These are phyloP conservation scores for Phoxinus dragarum DNA, from an alignment of 2,797 vertebrate genomes.

Conservation along the genomic window DNA sequence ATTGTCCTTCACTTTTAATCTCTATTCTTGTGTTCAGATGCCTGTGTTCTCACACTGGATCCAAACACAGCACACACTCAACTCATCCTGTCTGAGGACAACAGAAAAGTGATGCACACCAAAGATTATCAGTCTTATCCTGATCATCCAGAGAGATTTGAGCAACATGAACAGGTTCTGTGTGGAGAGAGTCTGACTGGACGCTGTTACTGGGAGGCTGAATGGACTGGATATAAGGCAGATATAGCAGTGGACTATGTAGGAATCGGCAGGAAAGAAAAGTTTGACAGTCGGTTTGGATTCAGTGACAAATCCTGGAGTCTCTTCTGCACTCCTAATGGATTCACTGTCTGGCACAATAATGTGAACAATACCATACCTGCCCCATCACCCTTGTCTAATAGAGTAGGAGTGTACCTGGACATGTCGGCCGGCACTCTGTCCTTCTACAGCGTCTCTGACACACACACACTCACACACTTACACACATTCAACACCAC, in stretches of 20 bases:
- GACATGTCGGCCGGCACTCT: too few relatives aligned
- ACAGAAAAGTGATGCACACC: rapidly evolving
- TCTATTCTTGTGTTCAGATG: too few relatives aligned
- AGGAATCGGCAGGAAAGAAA: background rate
- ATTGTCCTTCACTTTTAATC: too few relatives aligned
- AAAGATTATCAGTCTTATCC: rapidly evolving
- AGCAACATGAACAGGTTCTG: too few relatives aligned
- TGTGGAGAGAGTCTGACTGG: too few relatives aligned
- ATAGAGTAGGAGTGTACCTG: too few relatives aligned
- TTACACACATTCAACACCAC: too few relatives aligned
- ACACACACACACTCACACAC: too few relatives aligned
- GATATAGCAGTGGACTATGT: too few relatives aligned
- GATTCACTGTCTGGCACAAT: background rate
- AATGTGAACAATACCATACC: rapidly evolving
- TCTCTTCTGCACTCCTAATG: background rate
- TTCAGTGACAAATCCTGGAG: background rate
- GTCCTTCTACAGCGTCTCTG: too few relatives aligned
- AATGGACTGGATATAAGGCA: too few relatives aligned
- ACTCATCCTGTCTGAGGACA: background rate
- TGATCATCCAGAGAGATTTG: background rate
- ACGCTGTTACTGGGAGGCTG: too few relatives aligned
- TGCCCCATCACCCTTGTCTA: rapidly evolving
- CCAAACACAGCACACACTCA: background rate
- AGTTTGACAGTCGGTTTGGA: rapidly evolving
- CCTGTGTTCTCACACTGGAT: background rate